phyloP scores from a whole-genome alignment of 2,113 vertebrate genomes.

The Elephas maximus region DNA sequence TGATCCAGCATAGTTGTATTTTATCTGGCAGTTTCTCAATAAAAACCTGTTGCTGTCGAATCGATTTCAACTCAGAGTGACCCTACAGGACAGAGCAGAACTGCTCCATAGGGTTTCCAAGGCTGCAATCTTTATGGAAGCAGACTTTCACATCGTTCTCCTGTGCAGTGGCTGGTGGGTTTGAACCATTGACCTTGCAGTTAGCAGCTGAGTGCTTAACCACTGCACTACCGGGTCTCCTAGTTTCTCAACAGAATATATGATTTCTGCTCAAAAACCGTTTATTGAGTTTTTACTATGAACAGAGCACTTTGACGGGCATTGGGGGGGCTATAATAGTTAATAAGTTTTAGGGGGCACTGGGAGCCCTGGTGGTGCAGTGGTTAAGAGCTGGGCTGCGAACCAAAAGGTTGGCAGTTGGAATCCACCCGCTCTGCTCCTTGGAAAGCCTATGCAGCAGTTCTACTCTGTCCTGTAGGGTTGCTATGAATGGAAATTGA shows the following conservation, averaged over 20 bases:
- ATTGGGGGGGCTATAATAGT: neutral
- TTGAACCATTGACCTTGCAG: neutral
- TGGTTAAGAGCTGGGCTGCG: too few species aligned
- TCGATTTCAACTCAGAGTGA: neutral
- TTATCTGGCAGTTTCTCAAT: neutral
- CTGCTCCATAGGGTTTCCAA: neutral
- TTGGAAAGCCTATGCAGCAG: too few species aligned
- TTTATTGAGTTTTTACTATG: neutral
- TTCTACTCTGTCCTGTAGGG: too few species aligned
- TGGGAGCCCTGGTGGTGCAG: too few species aligned
- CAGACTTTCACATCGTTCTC: neutral
- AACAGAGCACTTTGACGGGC: neutral
- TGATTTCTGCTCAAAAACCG: neutral
- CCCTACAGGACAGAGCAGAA: neutral
- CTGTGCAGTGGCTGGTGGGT: neutral
- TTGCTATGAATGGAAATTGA: too few species aligned
- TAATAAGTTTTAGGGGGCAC: neutral
- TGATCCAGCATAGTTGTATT: neutral
- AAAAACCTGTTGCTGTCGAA: neutral
- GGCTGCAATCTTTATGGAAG: neutral
- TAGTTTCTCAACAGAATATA: neutral
- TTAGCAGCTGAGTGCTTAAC: neutral
- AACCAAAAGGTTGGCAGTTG: too few species aligned
- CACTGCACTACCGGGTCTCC: neutral
- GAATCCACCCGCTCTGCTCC: too few species aligned